Base-by-base conservation (phyloP, 2,888 invertebrate genomes). In the Apodemia zela region DNA sequence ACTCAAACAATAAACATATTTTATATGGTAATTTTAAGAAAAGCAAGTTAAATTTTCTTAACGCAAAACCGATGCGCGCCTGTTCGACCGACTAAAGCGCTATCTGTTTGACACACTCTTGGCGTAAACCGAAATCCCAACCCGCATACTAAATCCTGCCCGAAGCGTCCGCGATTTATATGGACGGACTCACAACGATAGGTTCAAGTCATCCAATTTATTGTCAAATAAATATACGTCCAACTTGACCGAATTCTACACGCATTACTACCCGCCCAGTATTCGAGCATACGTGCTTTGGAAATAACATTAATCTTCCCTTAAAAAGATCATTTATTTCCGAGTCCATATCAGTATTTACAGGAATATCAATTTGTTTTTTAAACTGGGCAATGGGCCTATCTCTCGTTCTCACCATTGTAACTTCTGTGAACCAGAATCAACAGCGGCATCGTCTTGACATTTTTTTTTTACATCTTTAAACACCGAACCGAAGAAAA, bases 61-160 rank as follows among this genome's bases (percentile, higher is more conserved):
- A 54, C 21, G n/a, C 21, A 25, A 54, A 29, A 25, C 25, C 15
- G 25, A 54, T 54, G 25, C 54, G 21, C 51, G 51, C 13, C 25
- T 25, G 25, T 6, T 25, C 25, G 54, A 25, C 29, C 54, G 54
- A 7, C n/a, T 25, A 15, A 1, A 25, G 13, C 29, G 29, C 54
- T 54, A 54, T 54, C 54, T 54, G 54, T 54, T 54, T 54, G 54
- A 54, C 54, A 54, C 54, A 54, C 54, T 29, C 54, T 54, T 54
- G 54, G 54, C 54, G 54, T 54, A 54, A 54, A 54, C 54, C 54
- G 29, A 54, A 54, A 54, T 54, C 54, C 54, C 54, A 15, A 29
- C 7, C 54, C 54, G 54, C 54, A 54, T 54, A 54, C 54, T 54
- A 54, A 54, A 54, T 54, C 54, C 54, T 18, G 29, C 7, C 25